A percentile compares a stretch with the other conserved stretches of the same genome.
phyloP scores from a whole-genome alignment of 2,113 vertebrate species.

The Phocoena sinus region DNA sequence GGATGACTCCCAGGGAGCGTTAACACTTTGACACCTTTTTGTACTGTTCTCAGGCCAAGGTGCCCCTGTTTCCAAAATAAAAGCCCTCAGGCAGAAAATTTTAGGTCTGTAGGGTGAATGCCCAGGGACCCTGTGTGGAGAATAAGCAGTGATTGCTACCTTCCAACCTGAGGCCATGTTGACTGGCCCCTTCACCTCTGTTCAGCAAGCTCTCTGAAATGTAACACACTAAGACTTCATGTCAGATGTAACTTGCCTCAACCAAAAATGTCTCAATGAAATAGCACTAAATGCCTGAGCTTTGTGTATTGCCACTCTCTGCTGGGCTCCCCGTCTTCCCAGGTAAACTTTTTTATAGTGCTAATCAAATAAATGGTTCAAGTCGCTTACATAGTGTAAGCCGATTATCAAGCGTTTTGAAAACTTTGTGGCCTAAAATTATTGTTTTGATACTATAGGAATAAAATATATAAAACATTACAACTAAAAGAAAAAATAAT shows the following conservation, averaged over 20 bases:
- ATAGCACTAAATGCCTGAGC: neutral
- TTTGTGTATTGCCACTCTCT: neutral
- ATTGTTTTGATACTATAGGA: neutral
- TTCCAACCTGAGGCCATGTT: neutral
- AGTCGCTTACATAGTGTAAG: neutral
- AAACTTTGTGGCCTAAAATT: neutral
- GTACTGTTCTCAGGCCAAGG: neutral
- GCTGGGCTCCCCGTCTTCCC: neutral
- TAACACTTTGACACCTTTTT: neutral
- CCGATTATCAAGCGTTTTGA: neutral
- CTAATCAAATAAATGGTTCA: neutral
- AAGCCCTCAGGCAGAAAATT: neutral
- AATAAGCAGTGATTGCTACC: neutral
- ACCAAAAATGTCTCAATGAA: neutral
- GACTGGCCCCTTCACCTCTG: neutral
- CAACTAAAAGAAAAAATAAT: neutral
- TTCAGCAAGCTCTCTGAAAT: neutral
- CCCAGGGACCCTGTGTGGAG: neutral
- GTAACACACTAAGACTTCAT: neutral
- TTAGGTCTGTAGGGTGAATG: neutral
- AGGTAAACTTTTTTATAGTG: neutral
- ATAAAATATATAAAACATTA: slow-evolving; percentile 15
- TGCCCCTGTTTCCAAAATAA: neutral
- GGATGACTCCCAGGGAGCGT: neutral
- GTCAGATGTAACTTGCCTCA: neutral